Evolutionary conservation across 2,888 invertebrate species (phyloP), one percentile per base, ranked within the genome.

Genomic region (Tryphoninae sp.): DNA sequence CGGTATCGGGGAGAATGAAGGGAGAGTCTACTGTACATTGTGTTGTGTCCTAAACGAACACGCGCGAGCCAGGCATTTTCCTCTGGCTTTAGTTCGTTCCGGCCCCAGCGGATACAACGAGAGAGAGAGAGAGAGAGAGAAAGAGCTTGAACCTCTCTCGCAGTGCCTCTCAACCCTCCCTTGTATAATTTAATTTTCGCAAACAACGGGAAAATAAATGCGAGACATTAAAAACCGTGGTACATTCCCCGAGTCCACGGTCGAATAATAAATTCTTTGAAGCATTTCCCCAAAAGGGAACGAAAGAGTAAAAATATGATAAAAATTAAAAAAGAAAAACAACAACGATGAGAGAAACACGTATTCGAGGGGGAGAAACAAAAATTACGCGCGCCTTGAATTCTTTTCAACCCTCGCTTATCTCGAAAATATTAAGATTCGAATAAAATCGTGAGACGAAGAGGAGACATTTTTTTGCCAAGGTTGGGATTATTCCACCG

Each of bases 21-120:
- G 0, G 33, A 33, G 33, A 33, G 33, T 33, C 33, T 33, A 33
- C 33, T 33, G 33, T 33, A 33, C 33, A 33, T 33, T 6, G 6
- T 33, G 33, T 33, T 33, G 33, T 33, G 33, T 68, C 68, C 71
- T 45, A 73, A 64, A 51, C 53, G 65, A 72, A 67, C 51, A 67
- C 49, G 62, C 64, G 78, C 45, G 55, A 45, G 78, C 67, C 61
- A 55, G 26, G 33, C 69, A 87, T 87, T 87, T 87, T 86, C 86
- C 85, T 84, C 85, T 83, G 84, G 81, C 84, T 85, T 84, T 84
- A 82, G 85, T 86, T 84, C 84, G 87, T 89, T 86, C 82, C 84
- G 80, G 83, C 80, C 85, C 85, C 85, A 85, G 76, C 83, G 85
- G 76, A 86, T 87, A 88, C 86, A 86, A 69, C 78, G 81, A 83